Conservation (phyloP, 2,113 vertebrate species). For the Alethe diademata region DNA sequence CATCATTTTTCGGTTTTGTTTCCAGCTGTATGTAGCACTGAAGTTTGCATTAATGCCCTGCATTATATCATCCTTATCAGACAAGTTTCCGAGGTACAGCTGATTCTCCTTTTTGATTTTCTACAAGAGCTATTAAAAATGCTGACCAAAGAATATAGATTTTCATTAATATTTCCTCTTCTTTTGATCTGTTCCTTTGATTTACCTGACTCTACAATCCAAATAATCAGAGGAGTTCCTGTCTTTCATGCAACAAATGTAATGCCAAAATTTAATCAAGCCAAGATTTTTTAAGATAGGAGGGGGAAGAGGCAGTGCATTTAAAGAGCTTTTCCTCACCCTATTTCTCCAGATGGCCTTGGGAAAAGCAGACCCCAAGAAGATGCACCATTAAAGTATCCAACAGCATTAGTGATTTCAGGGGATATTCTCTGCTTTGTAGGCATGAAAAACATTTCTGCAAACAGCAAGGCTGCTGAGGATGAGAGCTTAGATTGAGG, state of each 20-base stretch:
- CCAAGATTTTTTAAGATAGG: constrained; percentile 29
- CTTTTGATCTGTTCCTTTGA: constrained; percentile 68
- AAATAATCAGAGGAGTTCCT: constrained; percentile 63
- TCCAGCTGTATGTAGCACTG: constrained; percentile 50
- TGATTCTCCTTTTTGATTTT: constrained; percentile 65
- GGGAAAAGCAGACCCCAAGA: background rate
- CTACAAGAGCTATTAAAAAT: constrained; percentile 62
- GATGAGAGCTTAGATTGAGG: background rate
- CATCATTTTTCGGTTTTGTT: constrained; percentile 46
- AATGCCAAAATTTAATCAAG: constrained; percentile 63
- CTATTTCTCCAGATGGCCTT: background rate
- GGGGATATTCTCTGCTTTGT: background rate
- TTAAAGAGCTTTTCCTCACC: constrained; percentile 7
- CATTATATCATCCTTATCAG: constrained; percentile 67
- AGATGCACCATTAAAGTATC: background rate
- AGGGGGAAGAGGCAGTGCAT: background rate
- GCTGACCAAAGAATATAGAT: constrained; percentile 65
- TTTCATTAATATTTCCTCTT: constrained; percentile 61
- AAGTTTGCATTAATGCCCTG: constrained; percentile 47
- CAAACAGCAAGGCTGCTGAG: background rate
- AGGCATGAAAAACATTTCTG: background rate
- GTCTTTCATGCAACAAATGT: constrained; percentile 60
- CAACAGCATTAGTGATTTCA: background rate
- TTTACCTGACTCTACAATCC: constrained; percentile 58
- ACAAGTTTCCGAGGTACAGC: constrained; percentile 54